Evolutionary conservation across 2,888 invertebrate species (phyloP).

Genomic region (Drosophila peninsularis): DNA sequence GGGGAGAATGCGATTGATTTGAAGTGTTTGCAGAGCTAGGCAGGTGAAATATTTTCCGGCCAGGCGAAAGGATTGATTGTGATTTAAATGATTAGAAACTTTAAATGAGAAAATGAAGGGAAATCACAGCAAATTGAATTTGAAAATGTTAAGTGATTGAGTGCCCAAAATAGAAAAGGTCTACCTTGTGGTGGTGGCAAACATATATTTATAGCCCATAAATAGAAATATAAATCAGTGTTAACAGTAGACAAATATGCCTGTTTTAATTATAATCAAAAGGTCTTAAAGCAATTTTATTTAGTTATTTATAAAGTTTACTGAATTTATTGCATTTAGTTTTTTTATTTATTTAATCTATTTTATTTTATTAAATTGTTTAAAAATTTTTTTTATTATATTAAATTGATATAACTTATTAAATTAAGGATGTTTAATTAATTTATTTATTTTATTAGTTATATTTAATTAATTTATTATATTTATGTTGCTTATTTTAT

Average conservation of each 20-base stretch:
- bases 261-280: neutral
- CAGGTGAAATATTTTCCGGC: slow-evolving; percentile 19
- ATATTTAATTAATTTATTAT: neutral
- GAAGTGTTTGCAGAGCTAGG: slow-evolving; percentile 13
- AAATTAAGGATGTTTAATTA: too few relatives aligned
- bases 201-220: neutral
- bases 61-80: slow-evolving; percentile 10
- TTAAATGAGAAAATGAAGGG: neutral
- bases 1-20: slow-evolving; percentile 23
- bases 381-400: too few relatives aligned
- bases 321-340: too few relatives aligned
- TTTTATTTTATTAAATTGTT: too few relatives aligned
- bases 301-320: too few relatives aligned
- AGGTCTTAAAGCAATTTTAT: neutral
- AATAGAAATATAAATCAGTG: neutral
- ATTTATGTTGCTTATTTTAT: neutral
- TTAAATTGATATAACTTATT: too few relatives aligned
- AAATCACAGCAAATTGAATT: neutral
- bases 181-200: too few relatives aligned
- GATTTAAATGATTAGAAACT: slow-evolving; percentile 5
- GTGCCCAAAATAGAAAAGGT: neutral
- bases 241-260: neutral
- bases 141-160: neutral
- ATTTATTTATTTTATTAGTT: too few relatives aligned
- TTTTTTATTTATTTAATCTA: too few relatives aligned